These are phyloP conservation scores for Chaetura pelagica DNA, from an alignment of 2,113 vertebrate species.

Conservation along the genomic window DNA sequence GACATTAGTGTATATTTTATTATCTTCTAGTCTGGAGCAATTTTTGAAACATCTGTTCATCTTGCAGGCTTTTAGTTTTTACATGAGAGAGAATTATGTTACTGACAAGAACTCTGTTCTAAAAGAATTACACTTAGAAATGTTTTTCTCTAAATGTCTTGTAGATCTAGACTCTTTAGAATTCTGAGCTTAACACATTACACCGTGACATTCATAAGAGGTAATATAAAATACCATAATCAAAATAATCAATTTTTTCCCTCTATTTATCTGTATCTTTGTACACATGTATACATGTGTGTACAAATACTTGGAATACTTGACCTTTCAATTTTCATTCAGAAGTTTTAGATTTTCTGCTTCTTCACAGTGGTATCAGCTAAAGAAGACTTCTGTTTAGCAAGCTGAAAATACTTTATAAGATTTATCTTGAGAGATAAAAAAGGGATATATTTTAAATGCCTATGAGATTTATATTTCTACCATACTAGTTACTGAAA, in stretches of 20 bases:
- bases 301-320: neutral
- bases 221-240: neutral
- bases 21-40: neutral
- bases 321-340: neutral
- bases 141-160: neutral
- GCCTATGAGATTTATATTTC: neutral
- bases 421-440: neutral
- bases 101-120: neutral
- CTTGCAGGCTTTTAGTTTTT: neutral
- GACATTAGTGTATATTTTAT: neutral
- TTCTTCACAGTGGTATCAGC: neutral
- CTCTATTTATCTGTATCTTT: fast-evolving
- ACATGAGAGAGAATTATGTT: neutral
- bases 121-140: neutral
- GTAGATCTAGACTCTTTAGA: neutral
- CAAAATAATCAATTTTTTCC: neutral
- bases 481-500: neutral
- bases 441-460: neutral
- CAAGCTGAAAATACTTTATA: neutral
- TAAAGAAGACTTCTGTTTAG: neutral
- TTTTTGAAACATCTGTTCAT: neutral
- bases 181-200: neutral
- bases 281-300: neutral
- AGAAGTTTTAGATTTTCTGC: neutral
- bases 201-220: neutral